A percentile compares a stretch with the other conserved stretches of the same genome.
These are phyloP conservation scores for Corythucha ciliata DNA, from an alignment of 2,888 invertebrate species.

Conservation along the genomic window DNA sequence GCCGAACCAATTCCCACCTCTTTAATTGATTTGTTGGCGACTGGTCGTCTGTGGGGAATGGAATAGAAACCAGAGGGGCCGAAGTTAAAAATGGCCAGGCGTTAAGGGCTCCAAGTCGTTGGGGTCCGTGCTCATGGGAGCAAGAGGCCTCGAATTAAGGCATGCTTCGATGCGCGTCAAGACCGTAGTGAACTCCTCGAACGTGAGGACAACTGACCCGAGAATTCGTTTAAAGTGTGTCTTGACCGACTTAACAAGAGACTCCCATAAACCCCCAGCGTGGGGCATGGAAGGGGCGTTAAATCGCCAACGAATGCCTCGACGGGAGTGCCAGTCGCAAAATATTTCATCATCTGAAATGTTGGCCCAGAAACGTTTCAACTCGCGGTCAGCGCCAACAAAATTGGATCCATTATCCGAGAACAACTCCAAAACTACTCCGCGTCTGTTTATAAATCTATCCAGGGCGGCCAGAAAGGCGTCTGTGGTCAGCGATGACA, in stretches of 20 bases:
- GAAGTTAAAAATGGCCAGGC: slow-evolving; percentile 39
- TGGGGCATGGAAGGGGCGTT: slow-evolving; percentile 35
- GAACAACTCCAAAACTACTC: slow-evolving; percentile 32
- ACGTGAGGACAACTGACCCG: slow-evolving; percentile 28
- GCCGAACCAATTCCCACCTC: slow-evolving; percentile 30
- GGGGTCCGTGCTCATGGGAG: slow-evolving; percentile 33
- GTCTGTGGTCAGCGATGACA: slow-evolving; percentile 35
- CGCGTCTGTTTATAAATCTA: slow-evolving; percentile 36
- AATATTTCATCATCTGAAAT: no score
- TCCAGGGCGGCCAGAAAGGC: slow-evolving; percentile 36
- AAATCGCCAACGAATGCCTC: slow-evolving; percentile 23
- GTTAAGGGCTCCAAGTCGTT: slow-evolving; percentile 34
- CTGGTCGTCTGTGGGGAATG: slow-evolving; percentile 33
- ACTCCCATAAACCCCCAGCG: slow-evolving; percentile 38
- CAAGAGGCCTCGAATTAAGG: slow-evolving; percentile 37
- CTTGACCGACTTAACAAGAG: slow-evolving; percentile 37
- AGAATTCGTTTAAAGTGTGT: slow-evolving; percentile 29
- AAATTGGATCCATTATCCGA: slow-evolving; percentile 39
- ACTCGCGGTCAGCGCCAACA: slow-evolving; percentile 34
- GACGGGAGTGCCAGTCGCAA: no score
- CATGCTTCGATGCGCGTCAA: slow-evolving; percentile 36
- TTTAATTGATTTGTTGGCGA: slow-evolving; percentile 23
- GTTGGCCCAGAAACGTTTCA: slow-evolving; percentile 24
- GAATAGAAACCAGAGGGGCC: slow-evolving; percentile 30
- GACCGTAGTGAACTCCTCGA: slow-evolving; percentile 36